These are phyloP conservation scores for Gymnothorax javanicus DNA, from an alignment of 2,797 vertebrate species.

Conservation along the genomic window DNA sequence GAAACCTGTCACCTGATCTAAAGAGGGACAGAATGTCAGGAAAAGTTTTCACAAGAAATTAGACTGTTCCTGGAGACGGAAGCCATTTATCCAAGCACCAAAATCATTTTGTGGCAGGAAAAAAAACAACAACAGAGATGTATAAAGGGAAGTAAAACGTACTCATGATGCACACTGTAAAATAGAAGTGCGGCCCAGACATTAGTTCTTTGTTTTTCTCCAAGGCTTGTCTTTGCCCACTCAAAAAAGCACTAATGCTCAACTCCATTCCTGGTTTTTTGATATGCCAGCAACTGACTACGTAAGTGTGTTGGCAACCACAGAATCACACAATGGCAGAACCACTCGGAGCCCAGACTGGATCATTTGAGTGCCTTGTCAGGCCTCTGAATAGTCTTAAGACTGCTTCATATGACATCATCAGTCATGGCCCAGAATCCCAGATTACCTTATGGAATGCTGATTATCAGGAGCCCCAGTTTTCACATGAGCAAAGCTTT, in stretches of 20 bases:
- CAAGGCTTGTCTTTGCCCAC: neutral
- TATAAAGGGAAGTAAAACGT: neutral
- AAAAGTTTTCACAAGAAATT: conserved; percentile 19
- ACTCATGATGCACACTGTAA: conserved; percentile 21
- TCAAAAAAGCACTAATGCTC: neutral
- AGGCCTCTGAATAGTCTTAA: conserved; percentile 66
- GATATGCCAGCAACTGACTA: conserved; percentile 66
- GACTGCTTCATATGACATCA: conserved; percentile 70
- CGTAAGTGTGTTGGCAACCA: conserved; percentile 69
- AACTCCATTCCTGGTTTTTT: conserved; percentile 21
- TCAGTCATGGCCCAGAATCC: conserved; percentile 64
- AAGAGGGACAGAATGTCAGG: neutral
- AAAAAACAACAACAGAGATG: neutral
- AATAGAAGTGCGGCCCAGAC: neutral
- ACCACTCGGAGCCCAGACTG: conserved; percentile 70
- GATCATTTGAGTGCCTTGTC: conserved; percentile 65
- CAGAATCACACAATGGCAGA: conserved; percentile 67
- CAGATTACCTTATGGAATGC: conserved; percentile 55
- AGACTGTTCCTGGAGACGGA: neutral
- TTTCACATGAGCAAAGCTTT: conserved; percentile 26
- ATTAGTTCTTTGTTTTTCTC: neutral
- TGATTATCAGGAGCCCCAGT: conserved; percentile 43
- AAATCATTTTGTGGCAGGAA: conserved; percentile 1
- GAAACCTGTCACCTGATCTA: neutral
- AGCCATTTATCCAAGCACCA: conserved; percentile 11